Evolutionary conservation across 2,797 vertebrate species (phyloP).

Genomic region (Trematomus bernacchii): DNA sequence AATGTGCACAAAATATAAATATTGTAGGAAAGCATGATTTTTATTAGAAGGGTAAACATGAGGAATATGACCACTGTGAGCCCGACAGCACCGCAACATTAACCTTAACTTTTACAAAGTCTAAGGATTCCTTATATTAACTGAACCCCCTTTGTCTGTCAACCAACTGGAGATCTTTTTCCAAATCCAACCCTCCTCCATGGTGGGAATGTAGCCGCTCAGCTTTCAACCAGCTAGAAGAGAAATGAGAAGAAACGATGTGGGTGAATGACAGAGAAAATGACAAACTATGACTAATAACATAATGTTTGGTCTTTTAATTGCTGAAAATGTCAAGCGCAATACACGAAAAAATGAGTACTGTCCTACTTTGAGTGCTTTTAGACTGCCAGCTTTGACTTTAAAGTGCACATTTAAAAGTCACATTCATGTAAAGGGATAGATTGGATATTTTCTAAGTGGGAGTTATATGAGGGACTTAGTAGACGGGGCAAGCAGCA

Average conservation of each 20-base stretch:
- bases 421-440: slow-evolving; percentile 16
- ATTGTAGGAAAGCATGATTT: slow-evolving; percentile 75
- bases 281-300: slow-evolving; percentile 8
- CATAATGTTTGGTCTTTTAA: slow-evolving; percentile 13
- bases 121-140: slow-evolving; percentile 5
- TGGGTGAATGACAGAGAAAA: slow-evolving; percentile 60
- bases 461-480: no score
- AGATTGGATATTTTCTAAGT: no score
- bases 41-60: slow-evolving; percentile 72
- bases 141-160: slow-evolving; percentile 20
- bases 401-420: slow-evolving; percentile 26
- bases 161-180: slow-evolving; percentile 39
- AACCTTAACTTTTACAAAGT: slow-evolving; percentile 30
- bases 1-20: slow-evolving; percentile 7
- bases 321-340: neutral
- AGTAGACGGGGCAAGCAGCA: no score
- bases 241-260: slow-evolving; percentile 50
- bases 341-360: neutral
- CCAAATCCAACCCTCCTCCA: slow-evolving; percentile 52
- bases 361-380: slow-evolving; percentile 8
- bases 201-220: slow-evolving; percentile 63
- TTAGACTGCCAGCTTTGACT: neutral
- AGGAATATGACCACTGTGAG: slow-evolving; percentile 19
- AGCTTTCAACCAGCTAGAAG: slow-evolving; percentile 85
- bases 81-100: slow-evolving; percentile 23